Evolutionary conservation across 2,888 invertebrate species (phyloP), one percentile per base, ranked within the genome.

Genomic region (Drosophila melanosoma): DNA sequence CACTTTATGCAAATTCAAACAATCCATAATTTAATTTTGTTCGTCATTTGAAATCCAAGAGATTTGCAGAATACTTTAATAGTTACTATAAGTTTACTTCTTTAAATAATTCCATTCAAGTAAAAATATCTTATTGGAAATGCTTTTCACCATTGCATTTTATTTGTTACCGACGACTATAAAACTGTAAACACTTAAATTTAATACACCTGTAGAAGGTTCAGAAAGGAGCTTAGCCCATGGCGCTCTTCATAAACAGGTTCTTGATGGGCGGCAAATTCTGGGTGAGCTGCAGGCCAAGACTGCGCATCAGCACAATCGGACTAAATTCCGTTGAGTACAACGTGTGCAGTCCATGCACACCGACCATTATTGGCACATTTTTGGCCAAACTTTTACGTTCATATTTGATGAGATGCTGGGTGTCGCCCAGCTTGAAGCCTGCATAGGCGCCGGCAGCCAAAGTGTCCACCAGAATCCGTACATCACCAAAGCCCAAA

Each of bases 401-500:
- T 93, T 99, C 99, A 91, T 99, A 99, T 80, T 96, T 95, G 63
- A 95, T 93, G 68, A 99, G 94, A 94, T 96, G 95, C 23, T 94
- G 93, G 32, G 95, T 92, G 80, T 96, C 95, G 10, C 96, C 97
- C 58, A 98, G 93, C 84, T 95, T 95, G 61, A 95, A 94, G 3
- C 99, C 99, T 68, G 95, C 94, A 88, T 95, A 95, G 0, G 95
- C 94, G 0, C 96, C 95, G 29, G 96, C 94, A 0, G 96, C 94
- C 20, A 99, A 93, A 17, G 95, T 91, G 56, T 95, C 93, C 0
- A 95, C 95, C n/a, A 99, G 94, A 78, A 95, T 95, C 36, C 94
- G 93, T 0, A 98, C 96, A 94, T 99, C 99, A 10, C 98, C 98
- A 92, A 99, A 98, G 2, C 99, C 99, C 52, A 99, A 94, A 94